phyloP scores from a whole-genome alignment of 1,140 invertebrate species.

The Nautilus pompilius region DNA sequence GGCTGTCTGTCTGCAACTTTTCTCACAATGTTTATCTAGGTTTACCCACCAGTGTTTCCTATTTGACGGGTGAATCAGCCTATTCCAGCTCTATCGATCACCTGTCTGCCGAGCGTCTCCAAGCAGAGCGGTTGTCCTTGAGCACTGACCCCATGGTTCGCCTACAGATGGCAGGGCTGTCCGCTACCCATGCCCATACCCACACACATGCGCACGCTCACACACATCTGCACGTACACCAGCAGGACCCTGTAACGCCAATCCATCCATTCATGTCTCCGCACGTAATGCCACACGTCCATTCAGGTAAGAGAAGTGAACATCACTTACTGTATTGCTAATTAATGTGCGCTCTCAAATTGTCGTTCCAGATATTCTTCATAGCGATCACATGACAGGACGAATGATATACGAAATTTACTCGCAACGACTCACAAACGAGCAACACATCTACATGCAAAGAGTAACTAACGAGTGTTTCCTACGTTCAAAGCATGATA shows the following conservation, averaged over 20 bases:
- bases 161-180: constrained; percentile 77
- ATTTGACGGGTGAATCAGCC: background rate
- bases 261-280: constrained; percentile 11
- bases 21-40: constrained; percentile 14
- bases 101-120: constrained; percentile 54
- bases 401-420: constrained; percentile 51
- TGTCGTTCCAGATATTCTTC: constrained; percentile 41
- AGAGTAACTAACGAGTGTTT: constrained; percentile 44
- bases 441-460: constrained; percentile 48
- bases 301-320: constrained; percentile 28
- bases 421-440: constrained; percentile 46
- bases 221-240: constrained; percentile 82
- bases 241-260: constrained; percentile 70
- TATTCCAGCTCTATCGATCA: constrained; percentile 37
- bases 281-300: constrained; percentile 2
- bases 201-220: constrained; percentile 79
- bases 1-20: too few relatives aligned
- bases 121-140: constrained; percentile 69
- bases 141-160: constrained; percentile 74
- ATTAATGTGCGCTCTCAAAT: constrained; percentile 2
- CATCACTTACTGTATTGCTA: background rate
- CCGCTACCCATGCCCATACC: constrained; percentile 74
- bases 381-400: constrained; percentile 42
- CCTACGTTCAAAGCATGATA: constrained; percentile 38
- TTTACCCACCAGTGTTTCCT: constrained; percentile 13